phyloP scores from a whole-genome alignment of 2,888 invertebrate genomes.

The Sphaeridia pumilis region DNA sequence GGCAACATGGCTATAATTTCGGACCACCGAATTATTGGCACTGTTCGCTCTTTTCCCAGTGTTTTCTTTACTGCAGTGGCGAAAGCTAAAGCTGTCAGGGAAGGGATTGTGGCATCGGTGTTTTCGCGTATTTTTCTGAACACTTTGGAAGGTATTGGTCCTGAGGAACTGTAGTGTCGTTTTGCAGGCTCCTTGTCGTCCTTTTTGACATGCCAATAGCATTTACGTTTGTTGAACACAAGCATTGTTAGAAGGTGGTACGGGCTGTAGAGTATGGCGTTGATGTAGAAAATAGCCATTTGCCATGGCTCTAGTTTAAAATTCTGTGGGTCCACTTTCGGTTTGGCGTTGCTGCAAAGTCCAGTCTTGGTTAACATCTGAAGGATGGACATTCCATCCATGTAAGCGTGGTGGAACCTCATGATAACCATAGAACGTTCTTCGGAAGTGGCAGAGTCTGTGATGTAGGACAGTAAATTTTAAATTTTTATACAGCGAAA shows the following conservation, averaged over 20 bases:
- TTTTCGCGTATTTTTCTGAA: slow-evolving; percentile 13
- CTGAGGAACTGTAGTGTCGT: slow-evolving; percentile 8
- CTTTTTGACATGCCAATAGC: too few species aligned
- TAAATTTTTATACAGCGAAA: not conserved
- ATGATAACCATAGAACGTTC: slow-evolving; percentile 7
- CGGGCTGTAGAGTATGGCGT: slow-evolving; percentile 10
- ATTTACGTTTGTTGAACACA: not conserved
- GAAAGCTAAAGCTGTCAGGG: slow-evolving; percentile 11
- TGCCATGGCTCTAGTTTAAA: slow-evolving; percentile 12
- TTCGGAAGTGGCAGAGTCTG: not conserved
- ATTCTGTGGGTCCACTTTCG: slow-evolving; percentile 11
- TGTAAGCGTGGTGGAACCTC: slow-evolving; percentile 16
- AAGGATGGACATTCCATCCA: slow-evolving; percentile 16
- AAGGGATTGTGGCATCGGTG: slow-evolving; percentile 13
- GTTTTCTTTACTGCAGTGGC: slow-evolving; percentile 5
- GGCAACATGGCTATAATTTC: slow-evolving; percentile 17
- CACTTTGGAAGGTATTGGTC: slow-evolving; percentile 1
- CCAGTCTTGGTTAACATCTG: not conserved
- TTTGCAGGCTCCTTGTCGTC: not conserved
- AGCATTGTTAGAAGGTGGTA: not conserved
- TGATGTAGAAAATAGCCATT: slow-evolving; percentile 12
- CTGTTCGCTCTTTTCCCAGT: slow-evolving; percentile 6
- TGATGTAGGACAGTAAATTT: not conserved
- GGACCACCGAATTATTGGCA: not conserved
- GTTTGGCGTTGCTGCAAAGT: not conserved